Percentiles rank a stretch among this genome's conserved stretches.
Evolutionary conservation across 2,888 invertebrate species (phyloP).

Genomic region (Didymodactylos carnosus): DNA sequence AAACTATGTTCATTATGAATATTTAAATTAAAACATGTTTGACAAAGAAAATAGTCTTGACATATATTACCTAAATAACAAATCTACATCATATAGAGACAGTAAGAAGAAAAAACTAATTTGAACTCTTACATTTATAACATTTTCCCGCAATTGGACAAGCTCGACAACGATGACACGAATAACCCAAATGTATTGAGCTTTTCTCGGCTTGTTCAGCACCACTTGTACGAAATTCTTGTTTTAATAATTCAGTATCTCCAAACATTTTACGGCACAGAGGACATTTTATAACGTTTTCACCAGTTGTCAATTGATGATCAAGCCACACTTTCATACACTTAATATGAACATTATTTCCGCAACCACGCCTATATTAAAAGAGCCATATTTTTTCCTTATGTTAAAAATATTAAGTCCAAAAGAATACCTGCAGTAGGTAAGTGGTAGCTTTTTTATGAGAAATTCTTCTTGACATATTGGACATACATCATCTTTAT

Average conservation of each 20-base stretch:
- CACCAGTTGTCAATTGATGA: slow-evolving; percentile 23
- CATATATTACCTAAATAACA: slow-evolving; percentile 27
- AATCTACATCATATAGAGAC: too few species aligned
- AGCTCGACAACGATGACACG: slow-evolving; percentile 24
- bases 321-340: slow-evolving; percentile 36
- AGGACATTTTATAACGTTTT: slow-evolving; percentile 29
- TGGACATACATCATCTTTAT: slow-evolving; percentile 28
- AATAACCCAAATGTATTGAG: slow-evolving; percentile 21
- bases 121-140: slow-evolving; percentile 27
- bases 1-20: slow-evolving; percentile 29
- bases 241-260: slow-evolving; percentile 25
- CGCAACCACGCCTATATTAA: slow-evolving; percentile 33
- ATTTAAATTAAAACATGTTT: slow-evolving; percentile 30
- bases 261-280: slow-evolving; percentile 34
- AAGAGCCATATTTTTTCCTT: neutral
- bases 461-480: slow-evolving; percentile 35
- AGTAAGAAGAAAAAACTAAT: slow-evolving; percentile 25
- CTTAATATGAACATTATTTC: slow-evolving; percentile 34
- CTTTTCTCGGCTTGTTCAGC: slow-evolving; percentile 19
- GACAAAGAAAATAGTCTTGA: slow-evolving; percentile 27
- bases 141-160: slow-evolving; percentile 28
- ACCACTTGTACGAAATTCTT: slow-evolving; percentile 22
- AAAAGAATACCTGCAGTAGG: slow-evolving; percentile 29
- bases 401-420: too few species aligned
- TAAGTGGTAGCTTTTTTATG: slow-evolving; percentile 27